phyloP scores from a whole-genome alignment of 2,113 vertebrate species.

The Aphyosemion australe region DNA sequence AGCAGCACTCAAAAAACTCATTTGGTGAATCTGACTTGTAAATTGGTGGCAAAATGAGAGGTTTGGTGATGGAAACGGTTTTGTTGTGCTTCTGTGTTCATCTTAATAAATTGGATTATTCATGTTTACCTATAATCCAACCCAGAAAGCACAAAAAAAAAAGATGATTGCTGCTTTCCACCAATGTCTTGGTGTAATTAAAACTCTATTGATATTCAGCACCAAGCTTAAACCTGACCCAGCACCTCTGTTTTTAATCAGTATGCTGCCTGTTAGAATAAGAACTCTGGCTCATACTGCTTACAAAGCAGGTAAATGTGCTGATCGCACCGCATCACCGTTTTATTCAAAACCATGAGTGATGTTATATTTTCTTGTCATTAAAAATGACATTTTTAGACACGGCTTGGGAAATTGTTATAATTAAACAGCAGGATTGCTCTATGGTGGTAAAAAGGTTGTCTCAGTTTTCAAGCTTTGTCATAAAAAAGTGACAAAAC shows the following conservation, averaged over 20 bases:
- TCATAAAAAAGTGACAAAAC: too few species aligned
- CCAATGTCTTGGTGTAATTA: slow-evolving; percentile 11
- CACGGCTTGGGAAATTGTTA: neutral
- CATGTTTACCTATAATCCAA: slow-evolving; percentile 17
- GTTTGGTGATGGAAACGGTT: neutral
- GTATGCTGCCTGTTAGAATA: slow-evolving; percentile 3
- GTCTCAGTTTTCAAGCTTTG: too few species aligned
- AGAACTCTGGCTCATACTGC: neutral
- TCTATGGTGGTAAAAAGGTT: too few species aligned
- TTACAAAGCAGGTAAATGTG: slow-evolving; percentile 24
- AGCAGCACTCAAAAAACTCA: too few species aligned
- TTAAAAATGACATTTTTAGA: neutral
- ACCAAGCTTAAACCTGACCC: slow-evolving; percentile 20
- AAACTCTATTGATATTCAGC: slow-evolving; percentile 17
- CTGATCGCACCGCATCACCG: slow-evolving; percentile 3
- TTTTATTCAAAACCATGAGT: neutral
- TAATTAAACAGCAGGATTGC: too few species aligned
- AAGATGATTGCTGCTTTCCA: slow-evolving; percentile 2
- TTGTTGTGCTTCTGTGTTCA: neutral
- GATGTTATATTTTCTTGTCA: neutral
- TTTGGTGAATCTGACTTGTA: too few species aligned
- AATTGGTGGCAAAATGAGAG: too few species aligned
- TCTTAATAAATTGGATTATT: slow-evolving; percentile 13
- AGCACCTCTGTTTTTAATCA: slow-evolving; percentile 2
- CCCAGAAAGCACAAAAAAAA: neutral